Conservation (phyloP, 2,888 invertebrate species). For the Eurois occulta region DNA sequence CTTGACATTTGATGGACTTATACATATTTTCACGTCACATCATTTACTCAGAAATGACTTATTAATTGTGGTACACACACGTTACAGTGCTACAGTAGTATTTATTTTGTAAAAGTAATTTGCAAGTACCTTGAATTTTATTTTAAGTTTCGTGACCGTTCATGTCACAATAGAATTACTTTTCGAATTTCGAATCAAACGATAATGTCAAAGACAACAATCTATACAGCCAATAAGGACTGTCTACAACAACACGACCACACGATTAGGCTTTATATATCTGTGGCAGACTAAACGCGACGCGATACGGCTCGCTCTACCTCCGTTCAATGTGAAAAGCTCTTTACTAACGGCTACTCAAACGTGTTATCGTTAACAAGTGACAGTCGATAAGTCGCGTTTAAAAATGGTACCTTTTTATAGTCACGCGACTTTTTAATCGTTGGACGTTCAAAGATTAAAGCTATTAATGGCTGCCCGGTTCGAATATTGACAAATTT, state of each 20-base stretch:
- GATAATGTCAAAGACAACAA: constrained; percentile 40
- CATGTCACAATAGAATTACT: constrained; percentile 37
- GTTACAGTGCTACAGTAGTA: neutral
- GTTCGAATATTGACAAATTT: constrained; percentile 86
- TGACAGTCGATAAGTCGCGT: constrained; percentile 84
- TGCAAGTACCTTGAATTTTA: neutral
- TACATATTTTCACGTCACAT: constrained; percentile 39
- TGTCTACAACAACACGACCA: constrained; percentile 34
- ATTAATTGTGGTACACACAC: constrained; percentile 29
- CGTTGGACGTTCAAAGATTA: constrained; percentile 86
- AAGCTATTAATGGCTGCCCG: constrained; percentile 82
- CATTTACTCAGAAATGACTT: constrained; percentile 14
- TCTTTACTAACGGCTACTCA: constrained; percentile 67
- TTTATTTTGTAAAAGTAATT: constrained; percentile 9
- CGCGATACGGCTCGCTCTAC: constrained; percentile 41
- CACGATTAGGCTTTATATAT: constrained; percentile 39
- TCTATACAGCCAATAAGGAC: constrained; percentile 45
- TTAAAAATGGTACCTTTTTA: constrained; percentile 87
- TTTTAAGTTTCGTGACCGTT: neutral
- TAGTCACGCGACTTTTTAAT: constrained; percentile 84
- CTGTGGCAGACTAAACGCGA: constrained; percentile 20
- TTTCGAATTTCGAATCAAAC: constrained; percentile 52
- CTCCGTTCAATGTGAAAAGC: constrained; percentile 51
- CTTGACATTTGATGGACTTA: constrained; percentile 43
- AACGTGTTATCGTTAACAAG: constrained; percentile 65